Base-by-base conservation (phyloP, 64 coral and sea anemone genomes). In the Stichodactyla mertensii region DNA sequence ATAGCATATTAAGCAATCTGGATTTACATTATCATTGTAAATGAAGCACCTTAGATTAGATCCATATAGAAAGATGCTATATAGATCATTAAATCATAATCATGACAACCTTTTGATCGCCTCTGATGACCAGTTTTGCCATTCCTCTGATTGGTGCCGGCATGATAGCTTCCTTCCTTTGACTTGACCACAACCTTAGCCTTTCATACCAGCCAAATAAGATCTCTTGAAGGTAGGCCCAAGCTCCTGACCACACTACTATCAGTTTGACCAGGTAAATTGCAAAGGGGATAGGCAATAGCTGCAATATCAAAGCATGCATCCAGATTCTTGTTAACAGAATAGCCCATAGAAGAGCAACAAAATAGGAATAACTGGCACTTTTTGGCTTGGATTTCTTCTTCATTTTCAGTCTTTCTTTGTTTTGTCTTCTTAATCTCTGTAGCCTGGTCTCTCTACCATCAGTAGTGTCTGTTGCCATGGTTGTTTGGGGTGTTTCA, bases 321-420 rank as follows among this genome's bases (percentile, higher is more conserved):
- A 95, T 94, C 88, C 90, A 92, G 4, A 99, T 64, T n/a, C 93
- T 82, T 13, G 64, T 88, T 0, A 99, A 52, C 15, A 94, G 56
- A 92, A 99, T 99, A 71, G 81, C 93, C 97, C 97, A 99, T 52
- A 99, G 90, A 12, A 99, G 82, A 83, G 86, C 97, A 64, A 90
- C n/a, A 87, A 99, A 95, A 70, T 94, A 99, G 24, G 89, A 58
- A 24, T 84, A 56, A 80, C 97, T 99, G 20, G 86, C 83, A 55
- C 64, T 90, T 24, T 89, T 58, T 15, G 55, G 28, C 52, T 89
- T 91, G 18, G 82, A 20, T 27, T 83, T 70, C 82, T 91, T 88
- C 45, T 91, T 93, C 14, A 93, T 67, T 69, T 89, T 90, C 77
- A 93, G 53, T 88, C 83, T 86, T 55, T 56, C 61, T 55, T 78